Conservation (phyloP, 2,888 invertebrate species). For the Epicampocera succincta region DNA sequence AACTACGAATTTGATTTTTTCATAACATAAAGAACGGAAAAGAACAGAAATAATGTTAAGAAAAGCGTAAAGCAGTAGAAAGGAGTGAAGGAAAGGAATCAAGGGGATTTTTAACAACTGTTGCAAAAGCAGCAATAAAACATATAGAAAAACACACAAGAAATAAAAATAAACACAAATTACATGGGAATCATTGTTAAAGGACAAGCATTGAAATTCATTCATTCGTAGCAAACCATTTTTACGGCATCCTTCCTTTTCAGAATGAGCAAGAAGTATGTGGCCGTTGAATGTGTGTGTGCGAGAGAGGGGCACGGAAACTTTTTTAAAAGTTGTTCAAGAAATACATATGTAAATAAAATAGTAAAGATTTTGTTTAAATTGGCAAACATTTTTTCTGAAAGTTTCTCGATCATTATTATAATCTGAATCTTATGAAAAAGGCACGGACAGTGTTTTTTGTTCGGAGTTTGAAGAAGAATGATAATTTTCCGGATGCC, state of each 20-base stretch:
- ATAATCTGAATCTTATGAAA: too few species aligned
- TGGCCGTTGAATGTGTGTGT: not conserved
- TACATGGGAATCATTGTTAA: conserved; percentile 52
- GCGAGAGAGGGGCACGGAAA: too few species aligned
- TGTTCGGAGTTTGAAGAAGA: too few species aligned
- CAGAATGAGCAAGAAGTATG: not conserved
- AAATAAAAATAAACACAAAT: conserved; percentile 39
- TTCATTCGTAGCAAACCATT: conserved; percentile 43
- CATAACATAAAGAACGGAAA: conserved; percentile 13
- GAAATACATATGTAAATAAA: too few species aligned
- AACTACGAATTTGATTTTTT: not conserved
- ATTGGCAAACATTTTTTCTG: too few species aligned
- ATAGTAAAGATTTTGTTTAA: too few species aligned
- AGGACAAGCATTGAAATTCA: conserved; percentile 55
- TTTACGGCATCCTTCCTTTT: not conserved
- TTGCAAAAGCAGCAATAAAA: conserved; percentile 47
- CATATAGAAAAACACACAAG: not conserved
- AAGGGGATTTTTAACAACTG: conserved; percentile 68
- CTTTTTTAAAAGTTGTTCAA: too few species aligned
- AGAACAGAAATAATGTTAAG: conserved; percentile 54
- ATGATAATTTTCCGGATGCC: too few species aligned
- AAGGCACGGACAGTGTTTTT: too few species aligned
- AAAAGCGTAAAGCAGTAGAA: conserved; percentile 33
- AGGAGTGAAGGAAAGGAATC: conserved; percentile 36
- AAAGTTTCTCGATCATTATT: too few species aligned